Evolutionary conservation across 2,888 invertebrate genomes (phyloP), one percentile per base, ranked within the genome.

Genomic region (Drosophila testacea): DNA sequence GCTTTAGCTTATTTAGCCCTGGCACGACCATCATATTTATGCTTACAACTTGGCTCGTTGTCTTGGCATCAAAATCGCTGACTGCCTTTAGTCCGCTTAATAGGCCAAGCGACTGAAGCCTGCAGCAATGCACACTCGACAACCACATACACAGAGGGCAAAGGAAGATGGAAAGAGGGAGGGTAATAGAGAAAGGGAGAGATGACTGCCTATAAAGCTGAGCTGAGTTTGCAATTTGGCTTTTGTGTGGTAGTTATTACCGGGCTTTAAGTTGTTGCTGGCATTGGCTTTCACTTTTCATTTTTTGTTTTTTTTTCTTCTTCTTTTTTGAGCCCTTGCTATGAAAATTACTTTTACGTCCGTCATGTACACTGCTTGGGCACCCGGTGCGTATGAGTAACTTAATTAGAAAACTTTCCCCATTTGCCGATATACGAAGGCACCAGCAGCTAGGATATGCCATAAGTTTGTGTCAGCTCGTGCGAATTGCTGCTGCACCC

Each of bases 291-390:
- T 82, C 83, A 76, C 76, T 85, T 77, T 61, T 47, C 32, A 7
- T 32, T 32, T 32, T 32, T 7, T 9, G 30, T 51, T 13, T 48
- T 5, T 38, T 9, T 32, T 11, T 39, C 13, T 13, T 32, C 0
- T 10, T 6, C 34, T 16, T 48, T 30, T 73, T 16, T 39, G 38
- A n/a, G 32, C 46, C 44, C 44, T 50, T 50, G 57, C 64, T 72
- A 72, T 89, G 89, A 84, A 89, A 84, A 88, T 88, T 84, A 89
- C 83, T 88, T 84, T 85, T 73, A 79, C 83, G 85, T 85, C 89
- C 89, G 73, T 88, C 79, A 85, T 81, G 79, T 85, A 89, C 88
- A 69, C 42, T 63, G 56, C 72, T 74, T 65, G 75, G 75, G 83
- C 79, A 77, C 65, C 67, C 83, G 69, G 69, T 89, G 83, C 86